Conservation (phyloP, 2,888 invertebrate species). For the Mesorhabditis belari region DNA sequence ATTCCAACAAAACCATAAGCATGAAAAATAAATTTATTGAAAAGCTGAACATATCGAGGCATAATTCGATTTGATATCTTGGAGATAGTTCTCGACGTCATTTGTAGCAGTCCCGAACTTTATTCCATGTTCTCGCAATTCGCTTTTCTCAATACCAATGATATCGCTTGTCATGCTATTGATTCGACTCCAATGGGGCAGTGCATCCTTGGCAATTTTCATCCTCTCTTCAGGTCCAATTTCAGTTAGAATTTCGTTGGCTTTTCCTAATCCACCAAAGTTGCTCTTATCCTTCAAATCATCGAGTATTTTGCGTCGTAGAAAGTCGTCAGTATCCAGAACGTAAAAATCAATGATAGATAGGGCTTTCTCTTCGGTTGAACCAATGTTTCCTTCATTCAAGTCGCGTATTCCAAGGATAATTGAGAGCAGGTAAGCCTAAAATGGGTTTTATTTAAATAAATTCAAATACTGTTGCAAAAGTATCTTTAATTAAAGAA, state of each 20-base stretch:
- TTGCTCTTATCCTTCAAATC: slow-evolving; percentile 15
- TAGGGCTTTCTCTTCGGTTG: slow-evolving; percentile 14
- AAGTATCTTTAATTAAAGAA: slow-evolving; percentile 8
- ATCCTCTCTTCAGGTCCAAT: slow-evolving; percentile 11
- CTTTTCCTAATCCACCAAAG: slow-evolving; percentile 15
- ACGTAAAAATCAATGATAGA: slow-evolving; percentile 22
- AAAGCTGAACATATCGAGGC: slow-evolving; percentile 17
- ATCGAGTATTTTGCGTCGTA: slow-evolving; percentile 14
- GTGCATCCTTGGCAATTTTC: slow-evolving; percentile 10
- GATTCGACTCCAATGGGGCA: slow-evolving; percentile 17
- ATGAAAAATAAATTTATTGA: slow-evolving; percentile 13
- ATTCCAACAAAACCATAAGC: slow-evolving; percentile 1
- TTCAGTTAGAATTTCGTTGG: slow-evolving; percentile 12
- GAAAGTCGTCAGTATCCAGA: slow-evolving; percentile 14
- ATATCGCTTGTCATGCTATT: slow-evolving; percentile 17
- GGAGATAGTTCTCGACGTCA: slow-evolving; percentile 17
- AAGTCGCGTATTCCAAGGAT: slow-evolving; percentile 21
- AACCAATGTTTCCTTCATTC: slow-evolving; percentile 18
- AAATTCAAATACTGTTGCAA: slow-evolving; percentile 2
- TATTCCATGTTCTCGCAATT: slow-evolving; percentile 15
- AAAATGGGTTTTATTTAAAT: slow-evolving; percentile 15
- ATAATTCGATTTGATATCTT: slow-evolving; percentile 21
- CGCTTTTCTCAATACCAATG: slow-evolving; percentile 14
- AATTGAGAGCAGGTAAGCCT: slow-evolving; percentile 18
- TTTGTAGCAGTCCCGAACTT: slow-evolving; percentile 5